Conservation (phyloP, 2,888 invertebrate species). For the Copidosoma aretas region DNA sequence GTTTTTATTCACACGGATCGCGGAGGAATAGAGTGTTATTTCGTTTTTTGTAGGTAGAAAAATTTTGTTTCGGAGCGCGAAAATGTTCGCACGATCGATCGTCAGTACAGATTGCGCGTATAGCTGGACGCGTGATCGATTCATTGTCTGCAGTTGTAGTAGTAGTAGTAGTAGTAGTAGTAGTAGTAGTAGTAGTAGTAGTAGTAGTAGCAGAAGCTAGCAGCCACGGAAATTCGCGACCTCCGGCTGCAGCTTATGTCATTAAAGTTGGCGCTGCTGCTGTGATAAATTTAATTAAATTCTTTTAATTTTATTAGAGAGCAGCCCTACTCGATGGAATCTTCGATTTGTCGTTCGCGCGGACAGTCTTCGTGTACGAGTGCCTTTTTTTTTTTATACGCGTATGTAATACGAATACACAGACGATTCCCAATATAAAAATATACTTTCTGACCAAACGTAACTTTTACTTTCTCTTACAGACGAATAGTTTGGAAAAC, state of each 20-base stretch:
- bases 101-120: background rate
- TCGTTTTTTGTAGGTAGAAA: background rate
- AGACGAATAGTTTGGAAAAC: too few relatives aligned
- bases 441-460: background rate
- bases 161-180: background rate
- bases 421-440: background rate
- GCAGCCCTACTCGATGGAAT: conserved; percentile 18
- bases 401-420: background rate
- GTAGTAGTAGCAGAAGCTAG: background rate
- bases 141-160: background rate
- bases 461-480: background rate
- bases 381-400: too few relatives aligned
- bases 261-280: conserved; percentile 21
- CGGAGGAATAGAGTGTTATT: too few relatives aligned
- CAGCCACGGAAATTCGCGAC: conserved; percentile 10
- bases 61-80: background rate
- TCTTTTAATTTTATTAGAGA: conserved; percentile 34
- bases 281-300: conserved; percentile 34
- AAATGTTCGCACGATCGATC: background rate
- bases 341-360: background rate
- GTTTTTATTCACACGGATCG: too few relatives aligned
- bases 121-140: background rate
- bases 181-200: background rate
- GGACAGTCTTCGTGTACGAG: background rate
- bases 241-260: conserved; percentile 20